These are phyloP conservation scores for Xiphorhynchus elegans DNA, from an alignment of 2,113 vertebrate genomes.

Conservation along the genomic window DNA sequence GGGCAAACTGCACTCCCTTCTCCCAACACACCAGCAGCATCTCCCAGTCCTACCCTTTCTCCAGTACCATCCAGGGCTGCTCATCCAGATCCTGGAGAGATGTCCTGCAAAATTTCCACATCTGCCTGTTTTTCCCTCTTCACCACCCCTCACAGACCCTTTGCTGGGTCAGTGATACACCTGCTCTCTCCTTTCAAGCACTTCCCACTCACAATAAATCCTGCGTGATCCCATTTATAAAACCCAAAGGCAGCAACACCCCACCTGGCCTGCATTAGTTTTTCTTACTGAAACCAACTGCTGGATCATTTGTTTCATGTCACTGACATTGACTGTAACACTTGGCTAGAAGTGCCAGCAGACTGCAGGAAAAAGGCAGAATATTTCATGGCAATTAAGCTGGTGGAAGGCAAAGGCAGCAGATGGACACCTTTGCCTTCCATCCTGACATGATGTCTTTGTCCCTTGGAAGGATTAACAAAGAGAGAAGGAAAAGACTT, in stretches of 20 bases:
- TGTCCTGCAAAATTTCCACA: not conserved
- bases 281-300: not conserved
- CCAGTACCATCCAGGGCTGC: not conserved
- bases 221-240: not conserved
- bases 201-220: not conserved
- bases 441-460: not conserved
- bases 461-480: not conserved
- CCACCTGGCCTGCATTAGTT: not conserved
- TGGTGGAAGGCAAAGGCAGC: not conserved
- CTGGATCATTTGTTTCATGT: not conserved
- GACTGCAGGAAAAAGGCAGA: not conserved
- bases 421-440: not conserved
- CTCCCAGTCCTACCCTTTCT: no score
- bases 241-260: not conserved
- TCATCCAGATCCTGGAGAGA: not conserved
- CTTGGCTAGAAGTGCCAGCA: not conserved
- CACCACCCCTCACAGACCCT: not conserved
- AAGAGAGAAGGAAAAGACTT: not conserved
- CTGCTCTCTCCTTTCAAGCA: not conserved
- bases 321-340: not conserved
- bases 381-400: not conserved
- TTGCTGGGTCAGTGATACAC: not conserved
- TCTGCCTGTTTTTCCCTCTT: not conserved
- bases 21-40: fast-evolving
- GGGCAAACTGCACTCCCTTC: not conserved